A percentile compares a stretch with the other conserved stretches of the same genome.
Conservation (phyloP, 2,113 vertebrate species). For the Pelvicachromis taeniatus region DNA sequence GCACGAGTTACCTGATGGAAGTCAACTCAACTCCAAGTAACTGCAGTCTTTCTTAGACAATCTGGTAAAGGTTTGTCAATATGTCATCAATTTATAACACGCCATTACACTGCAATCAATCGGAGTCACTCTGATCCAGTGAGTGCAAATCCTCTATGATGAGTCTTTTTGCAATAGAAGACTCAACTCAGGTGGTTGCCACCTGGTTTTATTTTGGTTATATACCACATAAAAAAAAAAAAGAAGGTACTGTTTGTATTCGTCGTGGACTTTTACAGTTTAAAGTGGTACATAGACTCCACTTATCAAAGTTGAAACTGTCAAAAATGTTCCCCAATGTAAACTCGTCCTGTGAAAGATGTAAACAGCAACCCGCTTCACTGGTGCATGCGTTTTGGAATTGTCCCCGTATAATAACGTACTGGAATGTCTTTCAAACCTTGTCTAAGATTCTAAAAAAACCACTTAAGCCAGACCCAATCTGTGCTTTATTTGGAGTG, state of each 20-base stretch:
- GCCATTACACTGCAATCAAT: background rate
- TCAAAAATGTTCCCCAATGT: too few species aligned
- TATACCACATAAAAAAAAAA: background rate
- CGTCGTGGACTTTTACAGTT: background rate
- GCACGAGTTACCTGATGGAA: background rate
- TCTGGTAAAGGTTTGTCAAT: background rate
- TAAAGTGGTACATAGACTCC: background rate
- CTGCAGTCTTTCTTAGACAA: background rate
- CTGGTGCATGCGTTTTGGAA: too few species aligned
- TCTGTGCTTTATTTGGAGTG: too few species aligned
- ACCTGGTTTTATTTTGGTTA: background rate
- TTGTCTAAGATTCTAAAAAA: too few species aligned
- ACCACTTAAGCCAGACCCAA: too few species aligned
- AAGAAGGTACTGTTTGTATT: background rate
- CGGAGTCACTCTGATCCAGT: background rate
- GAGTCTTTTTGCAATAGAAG: background rate
- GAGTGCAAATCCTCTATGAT: background rate
- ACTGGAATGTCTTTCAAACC: too few species aligned
- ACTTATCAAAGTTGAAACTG: too few species aligned
- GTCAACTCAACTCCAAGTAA: background rate
- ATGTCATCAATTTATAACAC: background rate
- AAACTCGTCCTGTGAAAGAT: too few species aligned
- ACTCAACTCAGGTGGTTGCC: background rate
- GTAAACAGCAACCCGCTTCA: too few species aligned
- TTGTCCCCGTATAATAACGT: too few species aligned